phyloP scores from a whole-genome alignment of 1,140 invertebrate species.

The Colletes latitarsis region DNA sequence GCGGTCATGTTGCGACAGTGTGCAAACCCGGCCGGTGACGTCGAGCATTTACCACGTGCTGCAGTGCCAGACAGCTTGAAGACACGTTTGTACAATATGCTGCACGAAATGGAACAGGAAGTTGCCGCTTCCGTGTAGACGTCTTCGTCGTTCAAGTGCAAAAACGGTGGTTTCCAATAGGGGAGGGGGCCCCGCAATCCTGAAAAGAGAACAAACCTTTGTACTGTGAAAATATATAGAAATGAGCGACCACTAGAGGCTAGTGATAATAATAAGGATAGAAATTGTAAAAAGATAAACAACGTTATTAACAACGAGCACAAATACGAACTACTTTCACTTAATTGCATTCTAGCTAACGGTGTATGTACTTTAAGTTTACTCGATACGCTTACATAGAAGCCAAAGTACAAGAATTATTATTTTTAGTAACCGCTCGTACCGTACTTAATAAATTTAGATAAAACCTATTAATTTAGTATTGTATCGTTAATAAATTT shows the following conservation, averaged over 20 bases:
- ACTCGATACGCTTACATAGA: conserved; percentile 39
- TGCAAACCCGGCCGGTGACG: conserved; percentile 80
- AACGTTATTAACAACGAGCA: conserved; percentile 30
- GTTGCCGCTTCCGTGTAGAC: conserved; percentile 49
- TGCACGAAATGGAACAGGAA: conserved; percentile 79
- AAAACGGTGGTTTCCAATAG: neutral
- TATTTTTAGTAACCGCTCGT: conserved; percentile 11
- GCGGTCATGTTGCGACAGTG: conserved; percentile 82
- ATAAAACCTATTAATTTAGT: neutral
- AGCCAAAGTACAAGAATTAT: conserved; percentile 12
- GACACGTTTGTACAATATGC: conserved; percentile 79
- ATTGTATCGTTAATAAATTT: neutral
- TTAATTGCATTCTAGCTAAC: conserved; percentile 22
- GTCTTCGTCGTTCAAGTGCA: neutral
- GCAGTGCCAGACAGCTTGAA: conserved; percentile 76
- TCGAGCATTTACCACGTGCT: conserved; percentile 75
- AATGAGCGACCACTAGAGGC: conserved; percentile 27
- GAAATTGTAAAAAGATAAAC: neutral
- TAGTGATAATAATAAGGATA: conserved; percentile 34
- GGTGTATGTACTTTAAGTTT: conserved; percentile 8
- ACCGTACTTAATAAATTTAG: neutral
- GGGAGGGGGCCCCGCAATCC: too few relatives aligned
- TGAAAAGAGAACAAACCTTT: neutral
- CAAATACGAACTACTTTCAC: conserved; percentile 27
- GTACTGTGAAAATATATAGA: neutral